Percentiles rank a stretch among this genome's conserved stretches.
Evolutionary conservation across 2,797 vertebrate species (phyloP).

Genomic region (Sparidentex hasta): DNA sequence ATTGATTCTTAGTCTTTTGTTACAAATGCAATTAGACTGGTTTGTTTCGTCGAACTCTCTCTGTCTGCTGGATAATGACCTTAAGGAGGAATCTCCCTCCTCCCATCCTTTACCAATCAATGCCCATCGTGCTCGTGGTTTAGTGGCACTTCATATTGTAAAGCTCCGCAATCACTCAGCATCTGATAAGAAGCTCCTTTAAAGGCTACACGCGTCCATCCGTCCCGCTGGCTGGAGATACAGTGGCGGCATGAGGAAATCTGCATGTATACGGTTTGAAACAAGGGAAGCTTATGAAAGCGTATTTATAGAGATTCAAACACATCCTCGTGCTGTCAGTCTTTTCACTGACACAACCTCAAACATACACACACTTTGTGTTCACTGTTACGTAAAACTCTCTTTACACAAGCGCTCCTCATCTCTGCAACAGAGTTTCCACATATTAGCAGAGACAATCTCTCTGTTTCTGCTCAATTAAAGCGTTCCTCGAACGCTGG

Average conservation of each 20-base stretch:
- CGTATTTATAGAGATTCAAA: slow-evolving; percentile 28
- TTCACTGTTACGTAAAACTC: slow-evolving; percentile 53
- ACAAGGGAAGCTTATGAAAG: slow-evolving; percentile 4
- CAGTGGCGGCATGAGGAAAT: slow-evolving; percentile 10
- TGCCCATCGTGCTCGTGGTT: slow-evolving; percentile 66
- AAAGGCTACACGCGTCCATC: slow-evolving; percentile 22
- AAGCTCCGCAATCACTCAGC: slow-evolving; percentile 66
- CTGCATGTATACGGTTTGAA: neutral
- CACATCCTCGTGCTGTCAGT: slow-evolving; percentile 14
- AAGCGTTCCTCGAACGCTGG: slow-evolving; percentile 34
- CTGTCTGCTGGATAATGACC: slow-evolving; percentile 76
- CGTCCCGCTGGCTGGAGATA: slow-evolving; percentile 17
- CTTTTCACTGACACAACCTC: slow-evolving; percentile 16
- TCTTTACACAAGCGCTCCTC: slow-evolving; percentile 28
- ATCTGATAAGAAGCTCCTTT: slow-evolving; percentile 57
- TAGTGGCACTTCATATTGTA: slow-evolving; percentile 75
- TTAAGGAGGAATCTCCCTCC: slow-evolving; percentile 66
- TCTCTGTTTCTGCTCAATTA: slow-evolving; percentile 52
- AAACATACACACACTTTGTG: neutral
- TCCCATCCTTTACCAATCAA: slow-evolving; percentile 73
- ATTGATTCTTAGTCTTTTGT: slow-evolving; percentile 70
- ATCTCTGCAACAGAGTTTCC: slow-evolving; percentile 40
- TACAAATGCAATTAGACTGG: slow-evolving; percentile 77
- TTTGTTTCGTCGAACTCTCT: slow-evolving; percentile 70
- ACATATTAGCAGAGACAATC: slow-evolving; percentile 45